These are phyloP conservation scores for Catostylus mosaicus DNA, from an alignment of 30 jellyfish, hydroid and myxozoan species.

Conservation along the genomic window DNA sequence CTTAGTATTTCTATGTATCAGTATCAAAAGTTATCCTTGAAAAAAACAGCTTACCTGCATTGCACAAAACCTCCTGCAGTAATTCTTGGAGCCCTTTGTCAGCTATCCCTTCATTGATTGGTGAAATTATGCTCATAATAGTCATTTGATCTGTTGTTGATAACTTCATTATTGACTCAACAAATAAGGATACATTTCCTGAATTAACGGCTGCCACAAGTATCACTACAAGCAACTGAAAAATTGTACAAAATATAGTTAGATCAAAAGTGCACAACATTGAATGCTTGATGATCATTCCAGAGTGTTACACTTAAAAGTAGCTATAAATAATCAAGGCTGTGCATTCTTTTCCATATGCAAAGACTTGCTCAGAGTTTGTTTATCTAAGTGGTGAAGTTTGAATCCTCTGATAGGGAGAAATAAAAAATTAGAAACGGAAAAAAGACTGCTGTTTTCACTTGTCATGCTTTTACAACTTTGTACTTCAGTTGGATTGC, in stretches of 20 bases:
- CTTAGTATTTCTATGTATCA: neutral
- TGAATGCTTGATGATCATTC: neutral
- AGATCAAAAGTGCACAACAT: neutral
- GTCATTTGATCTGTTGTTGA: slow-evolving; percentile 21
- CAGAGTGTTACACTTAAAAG: too few relatives aligned
- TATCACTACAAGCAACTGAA: slow-evolving; percentile 34
- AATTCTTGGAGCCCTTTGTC: slow-evolving; percentile 21
- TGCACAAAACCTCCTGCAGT: slow-evolving; percentile 34
- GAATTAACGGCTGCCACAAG: slow-evolving; percentile 52
- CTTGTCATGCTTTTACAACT: too few relatives aligned
- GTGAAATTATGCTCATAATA: slow-evolving; percentile 29
- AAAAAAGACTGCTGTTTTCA: too few relatives aligned
- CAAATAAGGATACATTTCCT: slow-evolving; percentile 25
- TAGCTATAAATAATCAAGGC: too few relatives aligned
- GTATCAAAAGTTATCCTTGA: neutral
- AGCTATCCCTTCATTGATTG: slow-evolving; percentile 18
- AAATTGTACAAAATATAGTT: neutral
- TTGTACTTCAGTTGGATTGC: too few relatives aligned
- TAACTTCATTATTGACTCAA: slow-evolving; percentile 33
- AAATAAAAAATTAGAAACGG: too few relatives aligned
- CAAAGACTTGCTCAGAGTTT: too few relatives aligned
- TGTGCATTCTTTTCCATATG: too few relatives aligned
- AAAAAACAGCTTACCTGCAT: slow-evolving; percentile 15
- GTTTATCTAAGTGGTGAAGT: too few relatives aligned
- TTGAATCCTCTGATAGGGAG: too few relatives aligned